phyloP scores from a whole-genome alignment of 2,113 vertebrate genomes.

The Dryoscopus gambensis region DNA sequence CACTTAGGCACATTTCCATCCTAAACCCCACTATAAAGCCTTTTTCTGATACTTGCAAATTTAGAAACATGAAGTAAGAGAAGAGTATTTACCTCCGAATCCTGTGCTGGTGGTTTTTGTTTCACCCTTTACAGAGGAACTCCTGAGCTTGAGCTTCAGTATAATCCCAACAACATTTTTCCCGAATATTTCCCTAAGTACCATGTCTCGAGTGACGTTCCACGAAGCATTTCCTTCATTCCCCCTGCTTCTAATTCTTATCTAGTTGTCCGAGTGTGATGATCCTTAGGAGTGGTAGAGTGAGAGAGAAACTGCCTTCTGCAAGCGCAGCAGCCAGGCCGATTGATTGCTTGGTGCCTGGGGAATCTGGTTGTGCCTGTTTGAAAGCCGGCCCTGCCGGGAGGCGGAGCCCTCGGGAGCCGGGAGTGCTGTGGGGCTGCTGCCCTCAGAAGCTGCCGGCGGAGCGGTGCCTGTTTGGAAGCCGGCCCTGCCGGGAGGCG shows the following conservation, averaged over 20 bases:
- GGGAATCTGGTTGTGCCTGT: conserved; percentile 81
- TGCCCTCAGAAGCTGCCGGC: background rate
- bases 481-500: too few relatives aligned
- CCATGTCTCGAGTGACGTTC: background rate
- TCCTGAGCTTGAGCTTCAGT: conserved; percentile 8
- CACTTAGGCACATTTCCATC: background rate
- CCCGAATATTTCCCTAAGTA: background rate
- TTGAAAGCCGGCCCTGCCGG: conserved; percentile 69
- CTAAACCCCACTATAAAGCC: background rate
- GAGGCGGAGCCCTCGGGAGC: conserved; percentile 60
- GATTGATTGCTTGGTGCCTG: conserved; percentile 66
- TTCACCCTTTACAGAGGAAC: background rate
- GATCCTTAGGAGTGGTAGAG: background rate
- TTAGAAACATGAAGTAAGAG: background rate
- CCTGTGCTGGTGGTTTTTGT: background rate
- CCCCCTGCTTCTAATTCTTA: conserved; percentile 10
- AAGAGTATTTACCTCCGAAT: conserved; percentile 63
- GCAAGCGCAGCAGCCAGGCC: background rate
- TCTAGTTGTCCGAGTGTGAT: background rate
- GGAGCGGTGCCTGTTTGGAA: too few relatives aligned
- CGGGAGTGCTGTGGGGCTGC: conserved; percentile 47
- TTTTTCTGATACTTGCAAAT: background rate
- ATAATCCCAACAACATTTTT: background rate
- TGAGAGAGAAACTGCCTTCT: conserved; percentile 46
- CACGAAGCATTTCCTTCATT: conserved; percentile 25